Evolutionary conservation across 2,888 invertebrate genomes (phyloP).

Genomic region (Andrena bicolor): DNA sequence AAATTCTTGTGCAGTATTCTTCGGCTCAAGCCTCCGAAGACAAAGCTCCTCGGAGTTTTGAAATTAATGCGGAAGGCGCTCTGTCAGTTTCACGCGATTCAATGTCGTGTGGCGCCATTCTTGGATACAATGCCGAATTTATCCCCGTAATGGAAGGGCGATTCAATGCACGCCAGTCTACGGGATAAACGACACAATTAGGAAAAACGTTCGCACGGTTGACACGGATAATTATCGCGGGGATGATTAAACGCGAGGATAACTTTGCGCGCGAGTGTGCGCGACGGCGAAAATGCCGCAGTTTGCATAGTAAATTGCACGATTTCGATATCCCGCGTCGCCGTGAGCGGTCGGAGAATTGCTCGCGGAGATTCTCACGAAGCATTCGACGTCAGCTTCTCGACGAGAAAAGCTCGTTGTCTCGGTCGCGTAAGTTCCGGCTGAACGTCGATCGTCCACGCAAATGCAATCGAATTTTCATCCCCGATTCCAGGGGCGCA

Average conservation of each 20-base stretch:
- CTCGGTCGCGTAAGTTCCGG: not conserved
- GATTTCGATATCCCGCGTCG: conserved; percentile 58
- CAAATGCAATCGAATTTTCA: not conserved
- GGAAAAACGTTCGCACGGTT: conserved; percentile 57
- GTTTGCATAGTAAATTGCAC: conserved; percentile 56
- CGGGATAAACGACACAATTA: conserved; percentile 47
- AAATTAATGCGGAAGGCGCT: not conserved
- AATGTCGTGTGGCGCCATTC: not conserved
- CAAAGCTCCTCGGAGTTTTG: not conserved
- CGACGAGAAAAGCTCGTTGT: not conserved
- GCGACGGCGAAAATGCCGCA: conserved; percentile 55
- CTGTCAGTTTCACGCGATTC: not conserved
- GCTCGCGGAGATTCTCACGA: conserved; percentile 45
- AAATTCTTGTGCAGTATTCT: not conserved
- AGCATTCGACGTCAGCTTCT: conserved; percentile 8
- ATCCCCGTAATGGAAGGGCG: conserved; percentile 3
- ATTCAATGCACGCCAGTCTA: conserved; percentile 15
- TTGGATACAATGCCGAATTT: not conserved
- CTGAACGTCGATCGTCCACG: not conserved
- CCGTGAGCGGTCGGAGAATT: conserved; percentile 49
- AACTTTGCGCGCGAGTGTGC: conserved; percentile 58
- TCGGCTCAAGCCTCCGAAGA: not conserved
- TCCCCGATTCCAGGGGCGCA: no score
- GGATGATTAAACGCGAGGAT: conserved; percentile 52
- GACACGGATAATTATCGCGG: conserved; percentile 54